phyloP scores from a whole-genome alignment of 2,113 vertebrate species.

The Mus spicilegus region DNA sequence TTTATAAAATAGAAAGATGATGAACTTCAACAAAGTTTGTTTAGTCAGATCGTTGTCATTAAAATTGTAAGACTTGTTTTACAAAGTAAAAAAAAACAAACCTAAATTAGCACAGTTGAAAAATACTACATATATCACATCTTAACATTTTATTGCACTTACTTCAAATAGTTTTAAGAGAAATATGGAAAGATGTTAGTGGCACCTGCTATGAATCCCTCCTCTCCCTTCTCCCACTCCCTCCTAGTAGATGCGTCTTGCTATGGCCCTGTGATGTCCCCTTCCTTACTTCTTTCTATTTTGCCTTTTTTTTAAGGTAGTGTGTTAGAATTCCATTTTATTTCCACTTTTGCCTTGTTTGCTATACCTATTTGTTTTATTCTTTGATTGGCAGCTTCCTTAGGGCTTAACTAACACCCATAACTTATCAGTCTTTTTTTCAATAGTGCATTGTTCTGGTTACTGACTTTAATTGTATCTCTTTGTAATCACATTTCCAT shows the following conservation, averaged over 20 bases:
- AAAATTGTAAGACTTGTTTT: constrained; percentile 42
- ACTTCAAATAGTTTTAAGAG: neutral
- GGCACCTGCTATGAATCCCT: neutral
- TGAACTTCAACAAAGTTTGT: neutral
- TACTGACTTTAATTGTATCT: neutral
- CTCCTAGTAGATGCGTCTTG: neutral
- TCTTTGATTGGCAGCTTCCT: neutral
- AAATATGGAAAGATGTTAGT: neutral
- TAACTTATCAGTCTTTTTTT: neutral
- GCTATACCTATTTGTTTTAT: neutral
- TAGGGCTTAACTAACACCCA: neutral
- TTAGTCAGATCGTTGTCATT: constrained; percentile 22
- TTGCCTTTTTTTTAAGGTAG: neutral
- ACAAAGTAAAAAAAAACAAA: neutral
- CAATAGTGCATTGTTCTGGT: neutral
- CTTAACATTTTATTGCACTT: neutral
- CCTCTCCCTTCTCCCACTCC: neutral
- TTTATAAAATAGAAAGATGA: constrained; percentile 35
- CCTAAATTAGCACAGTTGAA: neutral
- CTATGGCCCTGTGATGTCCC: too few relatives aligned
- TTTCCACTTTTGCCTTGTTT: neutral
- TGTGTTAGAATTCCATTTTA: neutral
- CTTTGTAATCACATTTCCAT: neutral
- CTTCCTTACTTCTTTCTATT: neutral
- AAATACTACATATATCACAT: neutral